Percentiles rank a stretch among this genome's conserved stretches.
phyloP scores from a whole-genome alignment of 1,140 invertebrate genomes.

The Drosophila pachea region DNA sequence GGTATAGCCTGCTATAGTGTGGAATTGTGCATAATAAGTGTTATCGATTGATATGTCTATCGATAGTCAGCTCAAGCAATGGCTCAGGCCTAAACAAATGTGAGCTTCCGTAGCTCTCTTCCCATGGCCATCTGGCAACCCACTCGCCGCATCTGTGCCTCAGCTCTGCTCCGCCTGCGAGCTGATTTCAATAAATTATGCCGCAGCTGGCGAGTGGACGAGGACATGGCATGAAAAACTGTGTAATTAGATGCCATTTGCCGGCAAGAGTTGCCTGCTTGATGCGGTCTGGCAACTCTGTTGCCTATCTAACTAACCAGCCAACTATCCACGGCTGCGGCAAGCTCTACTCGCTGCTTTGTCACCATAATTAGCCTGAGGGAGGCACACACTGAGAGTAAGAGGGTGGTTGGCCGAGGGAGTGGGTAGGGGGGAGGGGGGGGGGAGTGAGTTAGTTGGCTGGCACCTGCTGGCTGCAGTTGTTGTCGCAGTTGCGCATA shows the following conservation, averaged over 20 bases:
- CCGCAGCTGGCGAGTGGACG: constrained; percentile 35
- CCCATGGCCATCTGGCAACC: background rate
- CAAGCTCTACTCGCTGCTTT: constrained; percentile 23
- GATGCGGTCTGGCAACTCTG: constrained; percentile 37
- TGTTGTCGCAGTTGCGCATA: constrained; percentile 31
- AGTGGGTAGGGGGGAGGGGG: background rate
- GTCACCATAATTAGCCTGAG: constrained; percentile 64
- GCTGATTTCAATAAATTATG: constrained; percentile 75
- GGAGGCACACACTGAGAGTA: no score
- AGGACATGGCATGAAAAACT: constrained; percentile 9
- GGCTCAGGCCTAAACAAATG: no score
- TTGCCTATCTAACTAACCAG: constrained; percentile 3
- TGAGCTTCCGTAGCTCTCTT: no score
- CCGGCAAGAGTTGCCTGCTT: constrained; percentile 56
- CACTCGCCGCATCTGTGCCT: constrained; percentile 15
- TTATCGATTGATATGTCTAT: no score
- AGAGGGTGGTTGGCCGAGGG: background rate
- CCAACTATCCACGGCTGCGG: constrained; percentile 2
- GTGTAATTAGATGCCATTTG: constrained; percentile 67
- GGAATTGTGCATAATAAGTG: no score
- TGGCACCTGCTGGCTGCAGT: constrained; percentile 38
- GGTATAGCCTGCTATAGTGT: no score
- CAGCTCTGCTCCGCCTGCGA: constrained; percentile 5
- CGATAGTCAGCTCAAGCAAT: no score
- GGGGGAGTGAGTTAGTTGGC: background rate